Evolutionary conservation across 2,888 invertebrate genomes (phyloP), one percentile per base, ranked within the genome.

Genomic region (Phragmatobia fuliginosa): DNA sequence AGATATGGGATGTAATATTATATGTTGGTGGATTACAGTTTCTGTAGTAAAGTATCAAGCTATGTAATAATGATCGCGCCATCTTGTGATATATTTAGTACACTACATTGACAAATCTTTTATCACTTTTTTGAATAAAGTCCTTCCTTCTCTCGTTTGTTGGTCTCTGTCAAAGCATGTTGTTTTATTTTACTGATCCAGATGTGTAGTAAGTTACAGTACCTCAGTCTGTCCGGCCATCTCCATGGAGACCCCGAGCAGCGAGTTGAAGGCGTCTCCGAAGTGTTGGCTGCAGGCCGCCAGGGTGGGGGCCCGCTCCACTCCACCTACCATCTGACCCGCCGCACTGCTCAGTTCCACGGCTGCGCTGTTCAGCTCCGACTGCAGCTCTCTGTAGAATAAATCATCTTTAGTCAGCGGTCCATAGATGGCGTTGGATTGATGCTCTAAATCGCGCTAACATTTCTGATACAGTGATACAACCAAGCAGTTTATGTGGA

Each of bases 331-430:
- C 21, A 99, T 97, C 75, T 97, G 97, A 0, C 97, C 96, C 0
- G 99, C 97, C 0, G 98, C 97, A 0, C 82, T 68, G 94, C 97
- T 98, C 68, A 99, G 95, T 67, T 96, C 96, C 36, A 97, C 97
- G 0, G 99, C 99, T 0, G 98, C 98, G 16, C 96, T 96, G 87
- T 97, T 98, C 67, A 99, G 95, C 84, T 99, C 98, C 5, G 96
- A 96, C 88, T 99, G 99, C 1, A 99, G 95, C 85, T 98, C 98
- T 10, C 96, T 97, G 86, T 0, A 8, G 11, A 3, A 38, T 21
- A 62, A 1, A 21, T 0, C 2, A 41, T 5, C 14, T 11, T 56
- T 14, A 52, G 1, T 52, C 25, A 52, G 0, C 11, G 2, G 2
- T 4, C 52, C 25, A 25, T 52, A 52, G 52, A 25, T 49, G 49